A percentile compares a stretch with the other conserved stretches of the same genome.
These are phyloP conservation scores for Rhingia rostrata DNA, from an alignment of 2,888 invertebrate species.

Conservation along the genomic window DNA sequence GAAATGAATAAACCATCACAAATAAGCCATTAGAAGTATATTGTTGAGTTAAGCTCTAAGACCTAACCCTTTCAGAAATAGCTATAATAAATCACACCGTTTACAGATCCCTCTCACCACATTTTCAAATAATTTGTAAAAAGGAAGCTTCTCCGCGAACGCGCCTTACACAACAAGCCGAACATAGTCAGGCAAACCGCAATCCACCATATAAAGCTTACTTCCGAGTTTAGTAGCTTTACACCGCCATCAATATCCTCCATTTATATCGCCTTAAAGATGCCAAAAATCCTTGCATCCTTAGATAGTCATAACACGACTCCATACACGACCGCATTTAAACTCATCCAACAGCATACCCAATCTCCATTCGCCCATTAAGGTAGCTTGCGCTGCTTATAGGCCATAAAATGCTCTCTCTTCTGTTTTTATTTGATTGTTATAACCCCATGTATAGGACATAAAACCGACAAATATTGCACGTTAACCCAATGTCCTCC, in stretches of 20 bases:
- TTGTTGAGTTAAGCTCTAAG: too few species aligned
- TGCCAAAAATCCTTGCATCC: background rate
- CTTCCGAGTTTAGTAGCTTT: background rate
- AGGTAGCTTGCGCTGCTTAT: slow-evolving; percentile 2
- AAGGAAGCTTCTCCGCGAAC: too few species aligned
- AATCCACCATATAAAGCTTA: background rate
- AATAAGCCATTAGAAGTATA: too few species aligned
- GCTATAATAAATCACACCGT: too few species aligned
- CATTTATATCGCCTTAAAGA: background rate
- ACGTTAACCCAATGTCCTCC: slow-evolving; percentile 48
- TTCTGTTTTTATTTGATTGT: slow-evolving; percentile 68
- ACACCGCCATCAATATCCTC: background rate
- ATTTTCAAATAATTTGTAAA: too few species aligned
- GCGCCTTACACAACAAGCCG: too few species aligned
- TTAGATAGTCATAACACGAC: slow-evolving; percentile 6
- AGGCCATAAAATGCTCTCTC: slow-evolving; percentile 55
- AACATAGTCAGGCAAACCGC: background rate
- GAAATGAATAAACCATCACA: too few species aligned
- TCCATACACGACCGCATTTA: background rate
- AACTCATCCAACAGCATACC: background rate
- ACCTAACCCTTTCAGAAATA: too few species aligned
- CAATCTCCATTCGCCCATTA: slow-evolving; percentile 8
- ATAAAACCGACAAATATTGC: slow-evolving; percentile 61
- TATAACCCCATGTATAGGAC: slow-evolving; percentile 60
- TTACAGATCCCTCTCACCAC: too few species aligned